Conservation (phyloP, 2,797 vertebrate species). For the Gephyroberyx darwinii region DNA sequence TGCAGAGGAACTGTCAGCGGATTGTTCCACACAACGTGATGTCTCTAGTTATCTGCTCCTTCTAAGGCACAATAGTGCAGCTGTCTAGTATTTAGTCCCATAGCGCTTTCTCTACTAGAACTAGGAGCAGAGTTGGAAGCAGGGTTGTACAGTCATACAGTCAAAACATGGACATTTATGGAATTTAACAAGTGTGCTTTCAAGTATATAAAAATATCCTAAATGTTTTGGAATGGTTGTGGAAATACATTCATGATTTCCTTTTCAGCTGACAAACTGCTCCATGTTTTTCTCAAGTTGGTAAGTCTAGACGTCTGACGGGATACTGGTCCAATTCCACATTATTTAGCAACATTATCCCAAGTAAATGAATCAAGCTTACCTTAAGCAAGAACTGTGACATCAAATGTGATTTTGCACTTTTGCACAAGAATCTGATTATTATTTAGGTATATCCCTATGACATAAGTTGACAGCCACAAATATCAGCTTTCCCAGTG, state of each 20-base stretch:
- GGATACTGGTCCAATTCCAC: background rate
- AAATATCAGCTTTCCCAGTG: too few species aligned
- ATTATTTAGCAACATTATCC: background rate
- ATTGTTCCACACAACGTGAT: constrained; percentile 8
- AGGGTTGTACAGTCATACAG: background rate
- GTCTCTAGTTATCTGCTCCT: background rate
- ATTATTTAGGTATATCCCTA: too few species aligned
- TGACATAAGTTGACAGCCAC: too few species aligned
- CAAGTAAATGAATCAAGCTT: background rate
- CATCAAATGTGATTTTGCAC: background rate
- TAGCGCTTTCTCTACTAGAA: background rate
- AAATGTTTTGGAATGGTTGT: background rate
- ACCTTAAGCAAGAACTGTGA: too few species aligned
- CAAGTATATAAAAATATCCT: background rate
- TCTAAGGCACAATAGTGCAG: background rate
- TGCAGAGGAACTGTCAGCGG: constrained; percentile 30
- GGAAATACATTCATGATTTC: background rate
- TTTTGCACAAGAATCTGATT: background rate
- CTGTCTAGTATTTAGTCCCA: constrained; percentile 12
- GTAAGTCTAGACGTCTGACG: background rate
- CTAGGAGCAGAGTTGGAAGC: background rate
- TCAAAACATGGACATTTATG: background rate
- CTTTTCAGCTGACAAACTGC: background rate
- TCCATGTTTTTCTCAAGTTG: background rate
- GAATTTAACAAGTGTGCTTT: background rate